phyloP scores from a whole-genome alignment of 2,797 vertebrate species.

The Poecilia gillii region DNA sequence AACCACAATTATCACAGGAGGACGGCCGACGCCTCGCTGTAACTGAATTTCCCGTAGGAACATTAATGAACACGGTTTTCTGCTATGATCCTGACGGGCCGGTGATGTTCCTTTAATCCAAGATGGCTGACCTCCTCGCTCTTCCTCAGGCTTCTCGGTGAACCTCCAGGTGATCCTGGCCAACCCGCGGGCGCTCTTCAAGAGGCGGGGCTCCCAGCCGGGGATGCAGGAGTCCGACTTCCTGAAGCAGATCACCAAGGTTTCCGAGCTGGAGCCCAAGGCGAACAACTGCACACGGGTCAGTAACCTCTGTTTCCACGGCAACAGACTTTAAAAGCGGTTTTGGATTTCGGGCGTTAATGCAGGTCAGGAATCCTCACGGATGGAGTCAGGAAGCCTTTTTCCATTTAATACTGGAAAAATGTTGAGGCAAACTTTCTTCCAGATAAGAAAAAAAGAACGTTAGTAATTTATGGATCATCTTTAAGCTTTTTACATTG shows the following conservation, averaged over 20 bases:
- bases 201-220: conserved; percentile 93
- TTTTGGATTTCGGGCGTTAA: not conserved
- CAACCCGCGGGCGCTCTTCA: conserved; percentile 93
- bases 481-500: not conserved
- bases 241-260: conserved; percentile 95
- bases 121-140: not conserved
- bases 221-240: conserved; percentile 99
- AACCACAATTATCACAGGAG: conserved; percentile 47
- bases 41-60: conserved; percentile 59
- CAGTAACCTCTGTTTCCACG: conserved; percentile 56
- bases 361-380: not conserved
- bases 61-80: conserved; percentile 55
- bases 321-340: conserved; percentile 11
- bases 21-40: conserved; percentile 37
- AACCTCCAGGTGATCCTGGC: conserved; percentile 95
- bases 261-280: conserved; percentile 96
- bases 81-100: conserved; percentile 53
- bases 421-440: not conserved
- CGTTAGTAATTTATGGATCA: not conserved
- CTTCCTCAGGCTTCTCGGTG: conserved; percentile 91
- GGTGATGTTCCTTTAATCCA: conserved; percentile 51
- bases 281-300: conserved; percentile 97
- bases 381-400: not conserved
- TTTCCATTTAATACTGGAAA: not conserved
- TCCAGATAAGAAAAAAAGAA: not conserved